Evolutionary conservation across 1,140 invertebrate species (phyloP).

Genomic region (Drosophila murphyi): DNA sequence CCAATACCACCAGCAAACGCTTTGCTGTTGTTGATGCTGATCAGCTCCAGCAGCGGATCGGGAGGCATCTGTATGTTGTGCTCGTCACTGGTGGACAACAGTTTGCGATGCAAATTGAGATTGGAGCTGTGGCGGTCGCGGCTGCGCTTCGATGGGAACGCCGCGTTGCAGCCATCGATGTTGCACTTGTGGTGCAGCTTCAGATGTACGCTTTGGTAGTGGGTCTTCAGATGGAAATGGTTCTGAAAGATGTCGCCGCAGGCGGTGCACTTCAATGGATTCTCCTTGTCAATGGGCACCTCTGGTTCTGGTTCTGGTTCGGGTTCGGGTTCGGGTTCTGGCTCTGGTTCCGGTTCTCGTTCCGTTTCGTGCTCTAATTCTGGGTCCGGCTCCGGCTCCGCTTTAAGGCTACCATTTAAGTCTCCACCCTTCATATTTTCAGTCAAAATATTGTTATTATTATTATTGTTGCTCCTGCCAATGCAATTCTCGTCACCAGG

Average conservation of each 20-base stretch:
- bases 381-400: background rate
- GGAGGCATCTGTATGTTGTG: constrained; percentile 73
- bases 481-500: background rate
- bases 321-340: constrained; percentile 23
- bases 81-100: constrained; percentile 90
- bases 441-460: constrained; percentile 43
- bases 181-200: constrained; percentile 98
- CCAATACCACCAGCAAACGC: constrained; percentile 37
- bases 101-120: constrained; percentile 94
- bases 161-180: constrained; percentile 97
- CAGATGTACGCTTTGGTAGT: constrained; percentile 97
- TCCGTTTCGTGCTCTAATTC: constrained; percentile 14
- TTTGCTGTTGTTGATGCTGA: constrained; percentile 84
- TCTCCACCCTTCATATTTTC: constrained; percentile 14
- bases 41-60: constrained; percentile 78
- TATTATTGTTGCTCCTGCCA: constrained; percentile 39
- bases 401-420: constrained; percentile 24
- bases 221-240: constrained; percentile 97
- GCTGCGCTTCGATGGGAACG: constrained; percentile 97
- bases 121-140: constrained; percentile 97
- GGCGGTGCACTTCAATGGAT: constrained; percentile 91
- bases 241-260: constrained; percentile 98
- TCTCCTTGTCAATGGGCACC: constrained; percentile 93
- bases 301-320: constrained; percentile 86
- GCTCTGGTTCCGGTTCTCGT: constrained; percentile 15